Percentiles rank a stretch among this genome's conserved stretches.
Evolutionary conservation across 2,888 invertebrate species (phyloP).

Genomic region (Ectemnius cavifrons): DNA sequence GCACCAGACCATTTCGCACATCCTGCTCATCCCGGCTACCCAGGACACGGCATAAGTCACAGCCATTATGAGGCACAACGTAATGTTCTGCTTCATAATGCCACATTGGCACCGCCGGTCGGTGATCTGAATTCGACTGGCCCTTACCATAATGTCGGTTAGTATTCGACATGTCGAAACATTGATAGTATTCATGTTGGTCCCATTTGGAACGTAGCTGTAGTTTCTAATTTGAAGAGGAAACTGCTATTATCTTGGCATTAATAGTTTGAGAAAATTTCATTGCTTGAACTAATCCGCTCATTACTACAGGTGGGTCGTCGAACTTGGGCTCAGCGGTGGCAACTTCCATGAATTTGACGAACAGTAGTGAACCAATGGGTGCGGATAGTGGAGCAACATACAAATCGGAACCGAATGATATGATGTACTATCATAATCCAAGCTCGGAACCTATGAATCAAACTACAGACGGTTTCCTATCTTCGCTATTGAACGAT

Average conservation of each 20-base stretch:
- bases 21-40: slow-evolving; percentile 79
- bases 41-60: slow-evolving; percentile 75
- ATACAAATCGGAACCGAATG: slow-evolving; percentile 86
- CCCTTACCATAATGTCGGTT: slow-evolving; percentile 78
- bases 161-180: slow-evolving; percentile 45
- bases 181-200: too few species aligned
- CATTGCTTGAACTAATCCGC: neutral
- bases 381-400: slow-evolving; percentile 80
- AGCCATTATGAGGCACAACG: slow-evolving; percentile 79
- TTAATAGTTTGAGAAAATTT: neutral
- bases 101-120: slow-evolving; percentile 82
- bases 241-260: neutral
- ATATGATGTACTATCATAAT: slow-evolving; percentile 87
- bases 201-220: neutral
- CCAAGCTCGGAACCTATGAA: slow-evolving; percentile 82
- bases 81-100: slow-evolving; percentile 83
- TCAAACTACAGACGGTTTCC: slow-evolving; percentile 90
- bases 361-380: slow-evolving; percentile 86
- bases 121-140: slow-evolving; percentile 82
- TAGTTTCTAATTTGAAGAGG: neutral
- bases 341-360: slow-evolving; percentile 88
- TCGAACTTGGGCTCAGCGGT: slow-evolving; percentile 87
- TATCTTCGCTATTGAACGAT: slow-evolving; percentile 92
- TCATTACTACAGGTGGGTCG: slow-evolving; percentile 69
- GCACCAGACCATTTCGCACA: slow-evolving; percentile 73